Evolutionary conservation across 2,797 vertebrate genomes (phyloP), one percentile per base, ranked within the genome.

Genomic region (Staurois parvus): DNA sequence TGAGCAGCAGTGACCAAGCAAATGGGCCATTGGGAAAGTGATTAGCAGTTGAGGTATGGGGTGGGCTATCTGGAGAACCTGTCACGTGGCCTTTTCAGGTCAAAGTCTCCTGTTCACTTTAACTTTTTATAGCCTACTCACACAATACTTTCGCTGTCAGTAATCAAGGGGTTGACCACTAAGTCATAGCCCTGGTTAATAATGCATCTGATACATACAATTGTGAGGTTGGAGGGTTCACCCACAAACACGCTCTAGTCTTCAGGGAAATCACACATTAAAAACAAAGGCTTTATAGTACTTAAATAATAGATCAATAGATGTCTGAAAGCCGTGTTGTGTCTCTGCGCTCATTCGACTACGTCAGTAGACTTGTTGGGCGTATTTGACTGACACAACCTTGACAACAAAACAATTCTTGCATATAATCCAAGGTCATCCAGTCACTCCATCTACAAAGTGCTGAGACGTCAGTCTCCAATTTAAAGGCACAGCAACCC

Each of bases 231-330:
- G 68, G 59, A 56, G 70, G 34, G 42, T 80, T 85, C 29, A 69
- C 29, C 62, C 42, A 30, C 80, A 77, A 79, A 75, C 68, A 73
- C 10, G 42, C 29, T 5, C 42, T 40, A n/a, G 69, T 86, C 85
- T 67, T 68, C 28, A 52, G 66, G 74, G 73, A 66, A 19, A 42
- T 32, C 17, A 34, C 75, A 86, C 69, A 67, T 86, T 72, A 77
- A 77, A 86, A 52, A 66, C 24, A 67, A 56, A 30, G 30, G 62
- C 59, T 73, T 83, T 13, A 78, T 77, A 72, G 73, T 83, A 83
- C 83, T 79, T 83, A 78, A 78, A 78, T 72, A 78, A 62, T 75
- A 73, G 85, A 86, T 86, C 74, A 83, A 86, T 86, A 86, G 2
- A 17, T 77, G 73, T 78, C 52, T 67, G 40, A 77, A 32, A 40